Conservation (phyloP, 2,888 invertebrate species). For the Calephelis perditalis region DNA sequence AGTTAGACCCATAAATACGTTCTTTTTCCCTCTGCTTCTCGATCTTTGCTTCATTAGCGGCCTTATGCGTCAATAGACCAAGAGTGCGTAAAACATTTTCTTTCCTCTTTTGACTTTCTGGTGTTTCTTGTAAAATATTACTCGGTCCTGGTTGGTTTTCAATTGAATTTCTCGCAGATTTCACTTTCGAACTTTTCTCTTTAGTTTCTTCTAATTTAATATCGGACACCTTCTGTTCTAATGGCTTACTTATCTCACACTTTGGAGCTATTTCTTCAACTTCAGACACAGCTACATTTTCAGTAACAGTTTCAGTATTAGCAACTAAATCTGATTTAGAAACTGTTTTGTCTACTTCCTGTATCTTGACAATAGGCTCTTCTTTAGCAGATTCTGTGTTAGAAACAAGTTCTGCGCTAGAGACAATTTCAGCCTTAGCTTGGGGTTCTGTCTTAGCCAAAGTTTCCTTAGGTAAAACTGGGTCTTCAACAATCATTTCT, state of each 20-base stretch:
- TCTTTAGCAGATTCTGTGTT: slow-evolving; percentile 1
- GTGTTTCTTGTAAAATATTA: slow-evolving; percentile 66
- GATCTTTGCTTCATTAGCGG: slow-evolving; percentile 83
- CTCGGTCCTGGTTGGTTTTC: slow-evolving; percentile 60
- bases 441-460: slow-evolving; percentile 8
- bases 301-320: slow-evolving; percentile 11
- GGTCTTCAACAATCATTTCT: neutral
- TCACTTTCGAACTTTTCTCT: slow-evolving; percentile 39
- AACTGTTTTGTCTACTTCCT: slow-evolving; percentile 3
- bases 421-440: neutral
- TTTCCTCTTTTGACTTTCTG: slow-evolving; percentile 82
- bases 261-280: slow-evolving; percentile 9
- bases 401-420: slow-evolving; percentile 6
- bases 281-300: slow-evolving; percentile 11
- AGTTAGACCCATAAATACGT: slow-evolving; percentile 45
- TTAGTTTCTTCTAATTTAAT: slow-evolving; percentile 31
- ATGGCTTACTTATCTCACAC: slow-evolving; percentile 14
- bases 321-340: slow-evolving; percentile 1
- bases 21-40: slow-evolving; percentile 75
- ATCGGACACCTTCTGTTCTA: slow-evolving; percentile 20
- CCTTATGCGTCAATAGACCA: slow-evolving; percentile 85
- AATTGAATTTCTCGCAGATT: slow-evolving; percentile 50
- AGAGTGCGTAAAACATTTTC: slow-evolving; percentile 86
- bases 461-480: neutral
- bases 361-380: neutral